Percentiles rank a stretch among this genome's conserved stretches.
phyloP scores from a whole-genome alignment of 2,113 vertebrate genomes.

The Echinops telfairi region DNA sequence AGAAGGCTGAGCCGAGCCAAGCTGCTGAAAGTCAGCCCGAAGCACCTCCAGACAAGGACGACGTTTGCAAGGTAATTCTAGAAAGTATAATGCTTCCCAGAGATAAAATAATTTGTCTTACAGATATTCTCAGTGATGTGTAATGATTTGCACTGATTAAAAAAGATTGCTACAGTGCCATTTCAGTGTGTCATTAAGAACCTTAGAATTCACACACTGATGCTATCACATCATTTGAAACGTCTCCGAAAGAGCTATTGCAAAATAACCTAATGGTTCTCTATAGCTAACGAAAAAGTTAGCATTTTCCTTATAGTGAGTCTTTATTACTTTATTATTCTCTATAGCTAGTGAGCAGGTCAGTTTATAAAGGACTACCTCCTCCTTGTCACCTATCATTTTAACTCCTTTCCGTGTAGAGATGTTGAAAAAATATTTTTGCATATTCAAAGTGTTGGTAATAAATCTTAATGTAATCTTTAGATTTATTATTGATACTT shows the following conservation, averaged over 20 bases:
- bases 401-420: slow-evolving; percentile 6
- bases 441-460: not conserved
- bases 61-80: slow-evolving; percentile 93
- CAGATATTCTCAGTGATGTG: not conserved
- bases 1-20: slow-evolving; percentile 65
- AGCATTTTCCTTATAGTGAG: not conserved
- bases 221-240: slow-evolving; percentile 47
- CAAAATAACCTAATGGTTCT: slow-evolving; percentile 37
- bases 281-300: not conserved
- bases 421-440: not conserved
- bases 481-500: slow-evolving; percentile 1
- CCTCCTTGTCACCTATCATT: not conserved
- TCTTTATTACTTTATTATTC: not conserved
- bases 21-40: slow-evolving; percentile 85
- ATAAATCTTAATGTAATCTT: slow-evolving; percentile 24
- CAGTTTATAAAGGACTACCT: slow-evolving; percentile 10
- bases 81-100: not conserved
- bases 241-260: not conserved
- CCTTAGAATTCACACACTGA: slow-evolving; percentile 36
- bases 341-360: not conserved
- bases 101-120: slow-evolving; percentile 43
- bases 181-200: slow-evolving; percentile 35
- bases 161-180: slow-evolving; percentile 1
- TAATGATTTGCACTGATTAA: slow-evolving; percentile 12
- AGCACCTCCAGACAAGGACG: slow-evolving; percentile 88